Evolutionary conservation across 2,113 vertebrate species (phyloP), one percentile per base, ranked within the genome.

Genomic region (Microcebus jonahi): DNA sequence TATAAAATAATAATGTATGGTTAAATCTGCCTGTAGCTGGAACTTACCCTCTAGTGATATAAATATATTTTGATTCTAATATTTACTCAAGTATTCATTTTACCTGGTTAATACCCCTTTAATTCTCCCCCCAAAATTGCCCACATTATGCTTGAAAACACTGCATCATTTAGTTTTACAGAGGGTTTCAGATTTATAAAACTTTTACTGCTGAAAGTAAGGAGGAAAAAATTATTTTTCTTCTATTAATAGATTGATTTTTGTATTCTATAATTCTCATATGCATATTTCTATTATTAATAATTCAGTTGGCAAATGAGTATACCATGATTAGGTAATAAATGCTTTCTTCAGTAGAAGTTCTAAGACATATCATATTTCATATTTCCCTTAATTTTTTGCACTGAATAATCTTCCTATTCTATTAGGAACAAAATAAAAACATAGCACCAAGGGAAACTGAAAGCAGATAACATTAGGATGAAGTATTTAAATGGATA

Each of bases 31-130:
- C 91, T 89, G 65, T 13, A 89, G 27, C 27, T 94, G 59, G 12
- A 86, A 71, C 59, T 95, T 94, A 53, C 45, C 53, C 53, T 87
- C 67, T 65, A 45, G 68, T 77, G 85, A 87, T 76, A 70, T 42
- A 93, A 87, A 93, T 6, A 65, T 90, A n/a, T 65, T 85, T 89
- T 79, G 20, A 80, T 88, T 88, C 57, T 82, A 92, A 63, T 85
- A 85, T 92, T 94, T 85, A 90, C 20, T 50, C 53, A 75, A 63
- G 13, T 65, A 39, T 61, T 90, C 57, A 79, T 73, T 91, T 90
- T 53, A 90, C 53, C 45, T 75, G 5, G 29, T 34, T 59, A 80
- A 67, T 61, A 42, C n/a, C n/a, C 70, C 84, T 39, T 83, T 71
- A 73, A 68, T 80, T 18, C 39, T 39, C 1, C 1, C 25, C 0